These are phyloP conservation scores for Ophioninae sp. DNA, from an alignment of 2,888 invertebrate species.

Conservation along the genomic window DNA sequence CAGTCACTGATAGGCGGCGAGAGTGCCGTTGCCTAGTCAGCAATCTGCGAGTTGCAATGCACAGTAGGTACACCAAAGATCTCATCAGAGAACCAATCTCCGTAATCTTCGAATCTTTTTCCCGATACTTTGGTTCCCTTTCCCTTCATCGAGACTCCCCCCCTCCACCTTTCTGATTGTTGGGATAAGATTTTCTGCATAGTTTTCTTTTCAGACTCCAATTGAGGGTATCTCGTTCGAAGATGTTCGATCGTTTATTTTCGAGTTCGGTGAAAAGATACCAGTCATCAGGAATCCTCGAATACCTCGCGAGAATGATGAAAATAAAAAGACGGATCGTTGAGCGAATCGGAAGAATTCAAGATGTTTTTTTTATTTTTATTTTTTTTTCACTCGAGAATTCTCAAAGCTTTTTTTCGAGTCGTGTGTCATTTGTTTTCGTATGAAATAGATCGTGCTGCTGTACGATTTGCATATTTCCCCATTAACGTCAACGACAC, in stretches of 20 bases:
- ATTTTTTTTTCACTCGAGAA: no score
- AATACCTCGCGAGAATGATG: no score
- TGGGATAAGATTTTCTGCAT: constrained; percentile 11
- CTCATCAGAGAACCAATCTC: constrained; percentile 24
- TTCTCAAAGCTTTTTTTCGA: not conserved
- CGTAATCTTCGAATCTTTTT: constrained; percentile 28
- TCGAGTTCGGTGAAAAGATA: no score
- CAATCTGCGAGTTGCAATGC: constrained; percentile 33
- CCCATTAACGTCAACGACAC: not conserved
- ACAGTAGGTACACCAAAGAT: constrained; percentile 2
- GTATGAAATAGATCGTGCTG: not conserved
- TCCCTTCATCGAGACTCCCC: not conserved
- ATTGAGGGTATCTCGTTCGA: not conserved
- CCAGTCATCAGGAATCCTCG: no score
- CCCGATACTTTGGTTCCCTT: not conserved
- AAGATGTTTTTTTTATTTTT: no score
- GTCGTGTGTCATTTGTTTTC: not conserved
- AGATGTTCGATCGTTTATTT: not conserved
- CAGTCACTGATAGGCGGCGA: constrained; percentile 15
- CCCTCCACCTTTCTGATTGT: not conserved
- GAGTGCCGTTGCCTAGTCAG: constrained; percentile 35
- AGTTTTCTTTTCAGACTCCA: not conserved
- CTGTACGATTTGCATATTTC: not conserved
- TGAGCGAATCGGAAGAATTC: no score
- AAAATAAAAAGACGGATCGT: no score